Conservation (phyloP, 2,113 vertebrate species). For the Catharus minimus region DNA sequence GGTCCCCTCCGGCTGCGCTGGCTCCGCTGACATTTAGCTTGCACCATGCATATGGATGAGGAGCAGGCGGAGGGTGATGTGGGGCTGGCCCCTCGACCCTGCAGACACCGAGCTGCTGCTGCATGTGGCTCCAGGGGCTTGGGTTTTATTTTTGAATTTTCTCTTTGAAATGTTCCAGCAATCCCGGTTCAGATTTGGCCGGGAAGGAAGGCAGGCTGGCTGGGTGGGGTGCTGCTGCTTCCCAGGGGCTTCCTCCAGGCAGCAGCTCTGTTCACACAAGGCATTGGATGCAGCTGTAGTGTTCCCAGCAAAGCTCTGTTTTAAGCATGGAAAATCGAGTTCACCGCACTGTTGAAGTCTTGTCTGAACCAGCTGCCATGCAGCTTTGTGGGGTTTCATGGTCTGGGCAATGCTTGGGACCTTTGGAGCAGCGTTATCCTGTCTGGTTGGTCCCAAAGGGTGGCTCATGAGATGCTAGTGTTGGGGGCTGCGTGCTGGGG, state of each 20-base stretch:
- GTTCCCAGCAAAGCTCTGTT: not conserved
- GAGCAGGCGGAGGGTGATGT: not conserved
- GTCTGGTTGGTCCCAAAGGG: not conserved
- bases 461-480: not conserved
- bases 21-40: not conserved
- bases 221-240: not conserved
- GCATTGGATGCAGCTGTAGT: not conserved
- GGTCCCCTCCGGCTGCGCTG: not conserved
- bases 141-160: not conserved
- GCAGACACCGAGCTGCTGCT: not conserved
- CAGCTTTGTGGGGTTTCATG: fast-evolving
- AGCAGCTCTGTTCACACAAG: not conserved
- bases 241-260: not conserved
- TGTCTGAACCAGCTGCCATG: not conserved
- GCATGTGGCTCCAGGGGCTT: not conserved
- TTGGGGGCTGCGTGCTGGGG: fast-evolving
- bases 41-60: not conserved
- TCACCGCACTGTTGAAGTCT: not conserved
- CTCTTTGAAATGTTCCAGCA: not conserved
- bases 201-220: not conserved
- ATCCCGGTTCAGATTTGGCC: not conserved
- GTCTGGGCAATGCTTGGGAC: not conserved
- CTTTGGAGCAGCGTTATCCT: not conserved
- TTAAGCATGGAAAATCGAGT: not conserved
- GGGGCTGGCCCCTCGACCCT: not conserved